A percentile compares a stretch with the other conserved stretches of the same genome.
These are phyloP conservation scores for Myiotriccus ornatus DNA, from an alignment of 2,797 vertebrate species.

Conservation along the genomic window DNA sequence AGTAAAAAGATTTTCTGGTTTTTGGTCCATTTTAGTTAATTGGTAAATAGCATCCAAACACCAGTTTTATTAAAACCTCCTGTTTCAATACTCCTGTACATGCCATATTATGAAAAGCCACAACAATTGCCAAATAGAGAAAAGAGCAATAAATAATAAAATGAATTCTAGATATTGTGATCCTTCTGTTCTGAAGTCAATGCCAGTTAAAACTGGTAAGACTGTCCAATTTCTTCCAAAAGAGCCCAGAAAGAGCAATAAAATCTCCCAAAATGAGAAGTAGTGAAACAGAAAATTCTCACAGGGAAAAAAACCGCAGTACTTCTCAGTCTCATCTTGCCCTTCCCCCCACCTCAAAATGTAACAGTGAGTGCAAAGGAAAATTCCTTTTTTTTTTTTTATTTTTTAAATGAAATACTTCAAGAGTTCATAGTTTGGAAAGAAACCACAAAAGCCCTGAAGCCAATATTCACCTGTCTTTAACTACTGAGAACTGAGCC, in stretches of 20 bases:
- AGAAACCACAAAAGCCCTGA: neutral
- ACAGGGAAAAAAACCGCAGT: neutral
- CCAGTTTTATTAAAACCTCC: neutral
- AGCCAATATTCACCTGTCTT: neutral
- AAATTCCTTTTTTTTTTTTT: neutral
- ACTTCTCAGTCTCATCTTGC: neutral
- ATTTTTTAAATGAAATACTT: neutral
- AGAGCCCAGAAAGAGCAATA: neutral
- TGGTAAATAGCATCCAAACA: neutral
- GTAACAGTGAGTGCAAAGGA: neutral
- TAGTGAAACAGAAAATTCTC: neutral
- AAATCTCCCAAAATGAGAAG: neutral
- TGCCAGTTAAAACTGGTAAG: neutral
- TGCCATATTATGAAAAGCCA: neutral
- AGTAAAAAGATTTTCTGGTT: conserved; percentile 42
- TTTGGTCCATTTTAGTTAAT: neutral
- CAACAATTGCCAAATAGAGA: neutral
- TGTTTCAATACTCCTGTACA: neutral
- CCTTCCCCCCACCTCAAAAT: neutral
- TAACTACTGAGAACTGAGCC: neutral
- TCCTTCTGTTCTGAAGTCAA: neutral
- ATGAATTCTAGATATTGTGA: neutral
- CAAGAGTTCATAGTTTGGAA: neutral
- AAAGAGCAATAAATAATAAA: neutral
- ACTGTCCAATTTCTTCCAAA: neutral